Evolutionary conservation across 2,113 vertebrate species (phyloP).

Genomic region (Pluvianellus socialis): DNA sequence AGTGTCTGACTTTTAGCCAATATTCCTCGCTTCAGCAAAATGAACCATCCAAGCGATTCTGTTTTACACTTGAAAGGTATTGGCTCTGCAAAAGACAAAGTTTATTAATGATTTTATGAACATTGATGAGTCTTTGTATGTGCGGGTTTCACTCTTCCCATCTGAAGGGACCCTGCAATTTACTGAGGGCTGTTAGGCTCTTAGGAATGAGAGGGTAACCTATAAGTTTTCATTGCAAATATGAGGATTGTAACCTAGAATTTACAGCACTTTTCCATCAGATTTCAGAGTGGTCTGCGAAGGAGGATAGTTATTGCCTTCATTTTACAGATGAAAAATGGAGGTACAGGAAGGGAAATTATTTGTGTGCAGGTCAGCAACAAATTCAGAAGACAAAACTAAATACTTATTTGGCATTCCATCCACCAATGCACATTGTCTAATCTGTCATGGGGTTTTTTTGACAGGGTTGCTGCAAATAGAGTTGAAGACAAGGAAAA

Average conservation of each 20-base stretch:
- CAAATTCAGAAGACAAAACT: not conserved
- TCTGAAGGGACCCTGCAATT: not conserved
- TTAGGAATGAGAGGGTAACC: not conserved
- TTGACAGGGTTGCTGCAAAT: slow-evolving; percentile 87
- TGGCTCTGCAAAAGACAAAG: not conserved
- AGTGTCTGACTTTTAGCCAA: not conserved
- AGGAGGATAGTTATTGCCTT: not conserved
- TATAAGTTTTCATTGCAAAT: not conserved
- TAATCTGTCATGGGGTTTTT: not conserved
- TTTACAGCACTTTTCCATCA: not conserved
- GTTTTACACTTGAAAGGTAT: not conserved
- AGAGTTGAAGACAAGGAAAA: slow-evolving; percentile 91
- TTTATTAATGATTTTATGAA: not conserved
- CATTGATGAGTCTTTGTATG: not conserved
- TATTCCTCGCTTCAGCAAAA: not conserved
- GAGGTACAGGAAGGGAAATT: not conserved
- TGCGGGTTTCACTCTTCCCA: not conserved
- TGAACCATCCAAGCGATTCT: not conserved
- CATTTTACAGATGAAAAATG: not conserved
- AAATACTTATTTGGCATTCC: not conserved
- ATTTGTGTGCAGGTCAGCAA: no score
- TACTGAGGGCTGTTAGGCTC: not conserved
- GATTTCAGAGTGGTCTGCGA: not conserved
- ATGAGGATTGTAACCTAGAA: not conserved
- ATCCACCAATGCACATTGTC: not conserved